Percentiles rank a stretch among this genome's conserved stretches.
These are phyloP conservation scores for Drosophila micromelanica DNA, from an alignment of 1,140 invertebrate species.

Conservation along the genomic window DNA sequence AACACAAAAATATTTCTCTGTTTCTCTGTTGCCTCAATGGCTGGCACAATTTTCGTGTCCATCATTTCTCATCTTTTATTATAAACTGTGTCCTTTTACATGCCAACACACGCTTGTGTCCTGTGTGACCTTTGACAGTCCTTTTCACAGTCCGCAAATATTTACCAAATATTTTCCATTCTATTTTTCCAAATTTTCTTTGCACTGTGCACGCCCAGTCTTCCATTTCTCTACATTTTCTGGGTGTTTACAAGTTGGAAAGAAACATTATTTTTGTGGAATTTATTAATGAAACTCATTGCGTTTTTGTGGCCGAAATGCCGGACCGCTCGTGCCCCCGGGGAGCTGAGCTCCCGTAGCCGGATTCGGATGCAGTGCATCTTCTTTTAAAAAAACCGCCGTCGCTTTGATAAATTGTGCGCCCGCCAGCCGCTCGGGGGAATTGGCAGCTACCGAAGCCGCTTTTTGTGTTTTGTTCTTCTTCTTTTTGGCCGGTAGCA, in stretches of 20 bases:
- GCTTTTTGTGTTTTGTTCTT: slow-evolving; percentile 25
- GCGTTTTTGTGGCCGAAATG: slow-evolving; percentile 23
- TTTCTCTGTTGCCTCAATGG: slow-evolving; percentile 44
- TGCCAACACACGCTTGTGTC: slow-evolving; percentile 24
- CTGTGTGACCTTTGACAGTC: slow-evolving; percentile 33
- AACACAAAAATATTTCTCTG: neutral
- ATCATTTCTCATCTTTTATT: slow-evolving; percentile 58
- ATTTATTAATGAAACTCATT: slow-evolving; percentile 61
- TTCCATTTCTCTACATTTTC: slow-evolving; percentile 5
- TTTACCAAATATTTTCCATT: slow-evolving; percentile 78
- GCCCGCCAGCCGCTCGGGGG: slow-evolving; percentile 35
- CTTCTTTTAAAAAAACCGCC: slow-evolving; percentile 50
- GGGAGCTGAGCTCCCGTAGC: slow-evolving; percentile 3
- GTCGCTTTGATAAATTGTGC: slow-evolving; percentile 74
- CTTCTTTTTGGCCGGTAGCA: slow-evolving; percentile 57
- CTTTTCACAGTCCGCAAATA: slow-evolving; percentile 53
- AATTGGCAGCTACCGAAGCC: slow-evolving; percentile 62
- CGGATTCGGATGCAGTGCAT: slow-evolving; percentile 43
- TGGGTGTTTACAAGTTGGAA: slow-evolving; percentile 5
- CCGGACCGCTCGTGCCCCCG: slow-evolving; percentile 20
- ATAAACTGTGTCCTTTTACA: slow-evolving; percentile 29
- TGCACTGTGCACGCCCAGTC: slow-evolving; percentile 52
- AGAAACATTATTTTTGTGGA: slow-evolving; percentile 30
- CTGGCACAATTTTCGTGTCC: slow-evolving; percentile 34
- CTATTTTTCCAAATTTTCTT: slow-evolving; percentile 52